Evolutionary conservation across 2,797 vertebrate species (phyloP).

Genomic region (Ctenochaetus hawaiiensis): DNA sequence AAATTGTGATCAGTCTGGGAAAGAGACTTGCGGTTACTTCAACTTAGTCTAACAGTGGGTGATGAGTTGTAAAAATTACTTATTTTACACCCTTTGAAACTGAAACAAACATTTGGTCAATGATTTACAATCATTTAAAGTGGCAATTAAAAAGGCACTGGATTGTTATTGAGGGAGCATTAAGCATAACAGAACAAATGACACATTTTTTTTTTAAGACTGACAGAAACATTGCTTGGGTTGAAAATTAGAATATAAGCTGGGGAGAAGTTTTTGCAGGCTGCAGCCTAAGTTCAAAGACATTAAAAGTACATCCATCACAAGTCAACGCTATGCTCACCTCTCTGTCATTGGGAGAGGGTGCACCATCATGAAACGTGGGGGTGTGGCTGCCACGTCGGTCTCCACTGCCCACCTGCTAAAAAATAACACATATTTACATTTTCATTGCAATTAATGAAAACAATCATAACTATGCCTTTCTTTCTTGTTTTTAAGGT

Average conservation of each 20-base stretch:
- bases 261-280: constrained; percentile 23
- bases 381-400: constrained; percentile 83
- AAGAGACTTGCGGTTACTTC: not conserved
- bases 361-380: constrained; percentile 83
- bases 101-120: constrained; percentile 2
- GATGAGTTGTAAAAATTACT: not conserved
- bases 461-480: not conserved
- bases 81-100: not conserved
- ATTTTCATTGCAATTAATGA: not conserved
- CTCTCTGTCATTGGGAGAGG: constrained; percentile 89
- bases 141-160: constrained; percentile 30
- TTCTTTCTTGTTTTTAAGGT: not conserved
- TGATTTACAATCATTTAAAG: constrained; percentile 25
- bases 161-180: constrained; percentile 50
- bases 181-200: constrained; percentile 41
- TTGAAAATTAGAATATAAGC: constrained; percentile 36
- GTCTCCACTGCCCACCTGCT: constrained; percentile 83
- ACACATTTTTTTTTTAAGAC: constrained; percentile 28
- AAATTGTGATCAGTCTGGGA: not conserved
- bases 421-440: not conserved
- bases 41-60: not conserved
- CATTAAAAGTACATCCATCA: constrained; percentile 11
- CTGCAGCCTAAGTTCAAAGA: constrained; percentile 49
- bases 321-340: constrained; percentile 77
- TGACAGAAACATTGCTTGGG: constrained; percentile 29